phyloP scores from a whole-genome alignment of 92 coral and sea anemone species.

The Scolanthus callimorphus region DNA sequence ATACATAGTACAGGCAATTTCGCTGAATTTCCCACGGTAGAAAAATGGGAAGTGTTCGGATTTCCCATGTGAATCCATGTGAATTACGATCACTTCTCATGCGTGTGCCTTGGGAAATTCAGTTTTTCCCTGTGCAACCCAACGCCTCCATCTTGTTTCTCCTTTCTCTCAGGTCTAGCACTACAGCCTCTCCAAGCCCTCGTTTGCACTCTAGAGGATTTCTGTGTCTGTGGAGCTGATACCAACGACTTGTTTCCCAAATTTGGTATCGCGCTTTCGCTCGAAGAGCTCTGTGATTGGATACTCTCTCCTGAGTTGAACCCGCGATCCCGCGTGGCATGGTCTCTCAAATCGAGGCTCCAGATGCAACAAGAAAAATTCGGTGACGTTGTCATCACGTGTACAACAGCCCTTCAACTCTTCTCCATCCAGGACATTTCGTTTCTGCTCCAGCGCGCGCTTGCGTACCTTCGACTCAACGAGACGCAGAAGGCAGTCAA shows the following conservation, averaged over 20 bases:
- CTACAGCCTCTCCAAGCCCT: slow-evolving; percentile 38
- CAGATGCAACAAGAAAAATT: slow-evolving; percentile 46
- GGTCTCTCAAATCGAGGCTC: slow-evolving; percentile 55
- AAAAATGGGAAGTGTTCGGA: too few species aligned
- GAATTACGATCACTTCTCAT: too few species aligned
- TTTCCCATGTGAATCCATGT: too few species aligned
- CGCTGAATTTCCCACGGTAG: too few species aligned
- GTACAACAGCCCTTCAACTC: slow-evolving; percentile 46
- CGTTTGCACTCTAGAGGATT: slow-evolving; percentile 66
- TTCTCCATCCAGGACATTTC: slow-evolving; percentile 18
- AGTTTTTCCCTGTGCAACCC: too few species aligned
- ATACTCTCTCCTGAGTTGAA: slow-evolving; percentile 52
- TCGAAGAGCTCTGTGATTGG: slow-evolving; percentile 73
- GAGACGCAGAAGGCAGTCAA: slow-evolving; percentile 42
- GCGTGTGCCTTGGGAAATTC: too few species aligned
- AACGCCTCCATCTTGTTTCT: too few species aligned
- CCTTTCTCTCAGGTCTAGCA: slow-evolving; percentile 46
- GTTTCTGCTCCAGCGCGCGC: slow-evolving; percentile 53
- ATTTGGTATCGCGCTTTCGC: slow-evolving; percentile 38
- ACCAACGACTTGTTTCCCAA: slow-evolving; percentile 18
- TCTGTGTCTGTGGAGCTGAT: slow-evolving; percentile 71
- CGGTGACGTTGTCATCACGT: slow-evolving; percentile 38
- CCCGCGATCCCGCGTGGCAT: slow-evolving; percentile 72
- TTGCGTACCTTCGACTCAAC: slow-evolving; percentile 32
- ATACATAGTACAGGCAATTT: too few species aligned